phyloP scores from a whole-genome alignment of 2,888 invertebrate species.

The Neria commutata region DNA sequence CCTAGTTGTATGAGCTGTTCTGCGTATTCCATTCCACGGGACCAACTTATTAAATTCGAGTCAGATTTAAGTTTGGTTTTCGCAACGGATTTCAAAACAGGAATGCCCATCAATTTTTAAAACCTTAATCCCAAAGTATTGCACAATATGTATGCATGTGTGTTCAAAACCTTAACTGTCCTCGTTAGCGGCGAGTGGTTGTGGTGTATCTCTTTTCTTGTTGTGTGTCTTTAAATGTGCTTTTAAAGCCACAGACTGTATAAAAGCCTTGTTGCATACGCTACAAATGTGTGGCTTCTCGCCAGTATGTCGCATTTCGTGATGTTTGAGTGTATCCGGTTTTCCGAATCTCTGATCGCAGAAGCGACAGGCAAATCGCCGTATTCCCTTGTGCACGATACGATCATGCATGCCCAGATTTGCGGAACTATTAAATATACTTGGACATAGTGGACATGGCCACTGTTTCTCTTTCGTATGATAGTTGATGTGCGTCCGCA shows the following conservation, averaged over 20 bases:
- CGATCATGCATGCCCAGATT: constrained; percentile 42
- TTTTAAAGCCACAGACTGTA: constrained; percentile 40
- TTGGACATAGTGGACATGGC: constrained; percentile 38
- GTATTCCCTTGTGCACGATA: constrained; percentile 42
- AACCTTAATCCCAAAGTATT: too few species aligned
- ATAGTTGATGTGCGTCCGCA: constrained; percentile 43
- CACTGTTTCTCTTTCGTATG: constrained; percentile 41
- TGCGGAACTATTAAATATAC: constrained; percentile 38
- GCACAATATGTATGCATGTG: too few species aligned
- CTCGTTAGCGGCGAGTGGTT: too few species aligned
- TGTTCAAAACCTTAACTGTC: too few species aligned
- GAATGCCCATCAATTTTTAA: too few species aligned
- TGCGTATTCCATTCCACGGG: too few species aligned
- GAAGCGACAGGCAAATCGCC: constrained; percentile 36
- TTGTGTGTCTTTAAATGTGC: constrained; percentile 43
- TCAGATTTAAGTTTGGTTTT: too few species aligned
- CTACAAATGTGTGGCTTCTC: constrained; percentile 41
- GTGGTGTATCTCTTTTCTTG: too few species aligned
- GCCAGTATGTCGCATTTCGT: constrained; percentile 45
- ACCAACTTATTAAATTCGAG: too few species aligned
- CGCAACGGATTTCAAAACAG: too few species aligned
- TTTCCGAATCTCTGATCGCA: constrained; percentile 45
- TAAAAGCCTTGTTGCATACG: constrained; percentile 42
- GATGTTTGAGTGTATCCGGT: constrained; percentile 42
- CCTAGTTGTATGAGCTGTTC: too few species aligned